Conservation (phyloP, 2,888 invertebrate genomes). For the Orthonychiurus folsomi region DNA sequence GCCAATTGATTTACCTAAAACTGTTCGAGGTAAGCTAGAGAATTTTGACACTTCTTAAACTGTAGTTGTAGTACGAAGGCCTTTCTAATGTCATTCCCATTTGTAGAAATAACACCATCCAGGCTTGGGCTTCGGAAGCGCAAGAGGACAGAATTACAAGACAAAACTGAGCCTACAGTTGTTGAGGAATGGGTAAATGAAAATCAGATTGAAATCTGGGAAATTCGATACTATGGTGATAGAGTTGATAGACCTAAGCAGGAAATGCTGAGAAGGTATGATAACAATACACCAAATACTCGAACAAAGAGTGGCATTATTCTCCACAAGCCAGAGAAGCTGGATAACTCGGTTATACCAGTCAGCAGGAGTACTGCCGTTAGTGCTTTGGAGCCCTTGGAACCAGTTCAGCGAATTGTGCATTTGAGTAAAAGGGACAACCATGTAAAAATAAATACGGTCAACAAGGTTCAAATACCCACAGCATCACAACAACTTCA, state of each 20-base stretch:
- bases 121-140: slow-evolving; percentile 85
- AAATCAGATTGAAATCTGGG: slow-evolving; percentile 90
- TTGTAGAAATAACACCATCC: slow-evolving; percentile 80
- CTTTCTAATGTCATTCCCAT: background rate
- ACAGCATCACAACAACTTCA: slow-evolving; percentile 36
- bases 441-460: slow-evolving; percentile 50
- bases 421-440: slow-evolving; percentile 72
- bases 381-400: background rate
- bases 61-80: background rate
- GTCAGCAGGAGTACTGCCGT: background rate
- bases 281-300: slow-evolving; percentile 34
- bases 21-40: slow-evolving; percentile 60
- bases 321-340: slow-evolving; percentile 40
- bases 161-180: slow-evolving; percentile 88
- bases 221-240: slow-evolving; percentile 86
- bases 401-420: slow-evolving; percentile 57
- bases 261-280: slow-evolving; percentile 23
- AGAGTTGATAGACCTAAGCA: slow-evolving; percentile 48
- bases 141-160: slow-evolving; percentile 86
- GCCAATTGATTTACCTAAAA: slow-evolving; percentile 84
- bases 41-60: background rate
- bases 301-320: slow-evolving; percentile 38
- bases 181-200: slow-evolving; percentile 94
- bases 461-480: slow-evolving; percentile 48
- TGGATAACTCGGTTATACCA: slow-evolving; percentile 16